These are phyloP conservation scores for Sus scrofa DNA, from an alignment of 2,113 vertebrate species.

Conservation along the genomic window DNA sequence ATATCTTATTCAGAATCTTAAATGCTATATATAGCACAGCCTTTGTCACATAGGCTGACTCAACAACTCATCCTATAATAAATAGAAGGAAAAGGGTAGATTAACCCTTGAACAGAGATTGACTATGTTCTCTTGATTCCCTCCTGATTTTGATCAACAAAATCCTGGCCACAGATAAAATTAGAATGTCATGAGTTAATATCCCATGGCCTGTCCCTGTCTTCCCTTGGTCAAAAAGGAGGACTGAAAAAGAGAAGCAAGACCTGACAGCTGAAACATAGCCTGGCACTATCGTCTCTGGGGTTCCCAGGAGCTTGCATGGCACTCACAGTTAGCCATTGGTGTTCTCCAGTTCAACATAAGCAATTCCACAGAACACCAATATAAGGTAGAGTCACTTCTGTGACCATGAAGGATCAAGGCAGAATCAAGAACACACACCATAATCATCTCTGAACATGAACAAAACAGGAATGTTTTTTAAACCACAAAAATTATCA, in stretches of 20 bases:
- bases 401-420: background rate
- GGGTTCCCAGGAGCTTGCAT: background rate
- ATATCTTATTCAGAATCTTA: background rate
- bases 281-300: no score
- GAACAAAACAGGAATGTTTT: background rate
- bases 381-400: background rate
- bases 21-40: background rate
- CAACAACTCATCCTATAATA: background rate
- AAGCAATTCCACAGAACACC: background rate
- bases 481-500: background rate
- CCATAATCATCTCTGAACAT: background rate
- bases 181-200: background rate
- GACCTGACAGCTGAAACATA: background rate
- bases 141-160: background rate
- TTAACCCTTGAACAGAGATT: background rate
- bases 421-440: conserved; percentile 3
- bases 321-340: background rate
- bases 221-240: background rate
- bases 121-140: background rate
- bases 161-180: background rate
- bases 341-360: background rate
- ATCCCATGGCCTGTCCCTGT: background rate
- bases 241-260: background rate
- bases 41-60: background rate
- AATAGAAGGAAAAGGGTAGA: background rate